Evolutionary conservation across 1,140 invertebrate species (phyloP).

Genomic region (Rhagoletis pomonella): DNA sequence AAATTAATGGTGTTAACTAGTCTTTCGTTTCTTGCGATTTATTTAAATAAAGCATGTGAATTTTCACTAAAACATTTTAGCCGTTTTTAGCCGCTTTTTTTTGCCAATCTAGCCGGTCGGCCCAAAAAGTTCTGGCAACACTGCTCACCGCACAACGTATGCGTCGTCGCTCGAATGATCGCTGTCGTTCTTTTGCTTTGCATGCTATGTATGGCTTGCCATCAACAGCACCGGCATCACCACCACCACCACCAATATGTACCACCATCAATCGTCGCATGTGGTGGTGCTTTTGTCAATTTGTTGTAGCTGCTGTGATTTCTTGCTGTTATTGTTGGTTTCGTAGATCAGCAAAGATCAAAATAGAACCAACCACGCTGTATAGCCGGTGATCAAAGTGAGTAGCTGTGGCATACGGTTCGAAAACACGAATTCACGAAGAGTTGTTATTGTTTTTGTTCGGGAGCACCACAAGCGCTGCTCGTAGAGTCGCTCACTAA

Average conservation of each 20-base stretch:
- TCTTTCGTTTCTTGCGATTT: too few species aligned
- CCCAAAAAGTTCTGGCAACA: too few species aligned
- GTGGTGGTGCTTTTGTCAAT: conserved; percentile 14
- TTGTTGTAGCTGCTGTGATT: conserved; percentile 9
- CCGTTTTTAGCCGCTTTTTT: too few species aligned
- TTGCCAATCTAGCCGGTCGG: too few species aligned
- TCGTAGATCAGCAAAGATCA: background rate
- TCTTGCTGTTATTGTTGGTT: background rate
- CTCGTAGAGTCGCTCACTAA: background rate
- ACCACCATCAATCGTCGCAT: too few species aligned
- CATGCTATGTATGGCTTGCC: background rate
- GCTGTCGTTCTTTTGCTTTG: background rate
- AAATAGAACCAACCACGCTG: too few species aligned
- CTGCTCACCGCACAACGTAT: too few species aligned
- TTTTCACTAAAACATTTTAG: too few species aligned
- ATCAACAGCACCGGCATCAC: background rate
- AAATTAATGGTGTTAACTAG: too few species aligned
- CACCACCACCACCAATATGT: background rate
- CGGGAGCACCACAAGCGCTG: background rate
- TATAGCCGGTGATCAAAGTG: background rate
- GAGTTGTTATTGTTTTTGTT: background rate
- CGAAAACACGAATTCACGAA: background rate
- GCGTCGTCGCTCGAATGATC: background rate
- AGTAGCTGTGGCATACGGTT: background rate
- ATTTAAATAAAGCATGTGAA: too few species aligned